These are phyloP conservation scores for Drosophila dunni DNA, from an alignment of 1,140 invertebrate species.

Conservation along the genomic window DNA sequence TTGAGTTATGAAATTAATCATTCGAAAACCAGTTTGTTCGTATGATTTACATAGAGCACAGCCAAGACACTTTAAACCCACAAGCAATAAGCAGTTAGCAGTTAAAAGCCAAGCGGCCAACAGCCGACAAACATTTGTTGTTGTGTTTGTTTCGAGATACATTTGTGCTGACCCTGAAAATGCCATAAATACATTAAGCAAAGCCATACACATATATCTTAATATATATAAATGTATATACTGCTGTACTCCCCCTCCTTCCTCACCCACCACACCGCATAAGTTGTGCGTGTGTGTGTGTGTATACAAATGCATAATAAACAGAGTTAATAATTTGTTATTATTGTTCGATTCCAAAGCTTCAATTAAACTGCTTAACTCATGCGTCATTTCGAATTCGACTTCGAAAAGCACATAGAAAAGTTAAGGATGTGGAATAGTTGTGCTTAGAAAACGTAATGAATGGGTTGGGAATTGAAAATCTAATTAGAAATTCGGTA, in stretches of 20 bases:
- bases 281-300: constrained; percentile 20
- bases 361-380: constrained; percentile 65
- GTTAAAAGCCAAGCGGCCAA: constrained; percentile 46
- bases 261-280: constrained; percentile 19
- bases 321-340: constrained; percentile 67
- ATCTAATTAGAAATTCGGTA: no score
- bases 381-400: constrained; percentile 14
- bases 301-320: constrained; percentile 34
- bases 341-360: constrained; percentile 41
- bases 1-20: constrained; percentile 81
- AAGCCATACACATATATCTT: constrained; percentile 61
- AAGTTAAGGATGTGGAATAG: no score
- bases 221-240: neutral
- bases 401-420: constrained; percentile 12
- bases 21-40: constrained; percentile 66
- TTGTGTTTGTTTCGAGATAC: constrained; percentile 41
- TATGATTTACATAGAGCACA: constrained; percentile 74
- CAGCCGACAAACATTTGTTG: constrained; percentile 74
- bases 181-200: constrained; percentile 82
- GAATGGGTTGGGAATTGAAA: no score
- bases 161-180: constrained; percentile 72
- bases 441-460: no score
- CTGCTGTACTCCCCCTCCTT: constrained; percentile 19
- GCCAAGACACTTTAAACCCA: constrained; percentile 77
- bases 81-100: constrained; percentile 39